A percentile compares a stretch with the other conserved stretches of the same genome.
These are phyloP conservation scores for Salminus brasiliensis DNA, from an alignment of 2,113 vertebrate species.

Conservation along the genomic window DNA sequence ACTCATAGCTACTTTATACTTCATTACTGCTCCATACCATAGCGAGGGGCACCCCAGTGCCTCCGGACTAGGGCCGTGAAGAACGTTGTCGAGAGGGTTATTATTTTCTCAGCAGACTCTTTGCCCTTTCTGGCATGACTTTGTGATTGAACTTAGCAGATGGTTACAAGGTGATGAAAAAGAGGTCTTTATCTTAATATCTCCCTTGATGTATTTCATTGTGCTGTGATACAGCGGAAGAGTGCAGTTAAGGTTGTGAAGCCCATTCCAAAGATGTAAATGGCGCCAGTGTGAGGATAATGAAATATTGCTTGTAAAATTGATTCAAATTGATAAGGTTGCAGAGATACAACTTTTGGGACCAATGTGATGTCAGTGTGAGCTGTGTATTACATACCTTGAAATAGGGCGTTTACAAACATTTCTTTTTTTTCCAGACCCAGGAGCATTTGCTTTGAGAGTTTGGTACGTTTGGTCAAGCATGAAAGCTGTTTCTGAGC, in stretches of 20 bases:
- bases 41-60: conserved; percentile 3
- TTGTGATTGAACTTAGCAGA: conserved; percentile 3
- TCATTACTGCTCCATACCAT: neutral
- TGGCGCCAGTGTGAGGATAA: neutral
- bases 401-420: no score
- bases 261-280: neutral
- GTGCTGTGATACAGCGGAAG: neutral
- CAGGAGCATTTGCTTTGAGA: no score
- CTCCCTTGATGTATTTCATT: neutral
- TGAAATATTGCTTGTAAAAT: neutral
- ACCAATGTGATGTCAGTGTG: neutral
- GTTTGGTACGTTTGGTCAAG: no score
- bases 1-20: neutral
- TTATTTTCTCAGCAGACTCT: conserved; percentile 26
- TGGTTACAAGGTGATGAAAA: conserved; percentile 10
- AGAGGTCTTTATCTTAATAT: neutral
- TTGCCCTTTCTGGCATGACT: conserved; percentile 17
- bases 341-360: neutral
- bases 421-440: no score
- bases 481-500: no score
- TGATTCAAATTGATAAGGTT: neutral
- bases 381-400: neutral
- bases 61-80: neutral
- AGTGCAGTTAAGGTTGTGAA: neutral
- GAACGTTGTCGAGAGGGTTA: conserved; percentile 22